phyloP scores from a whole-genome alignment of 1,140 invertebrate genomes.

The Mesaphorura yosii region DNA sequence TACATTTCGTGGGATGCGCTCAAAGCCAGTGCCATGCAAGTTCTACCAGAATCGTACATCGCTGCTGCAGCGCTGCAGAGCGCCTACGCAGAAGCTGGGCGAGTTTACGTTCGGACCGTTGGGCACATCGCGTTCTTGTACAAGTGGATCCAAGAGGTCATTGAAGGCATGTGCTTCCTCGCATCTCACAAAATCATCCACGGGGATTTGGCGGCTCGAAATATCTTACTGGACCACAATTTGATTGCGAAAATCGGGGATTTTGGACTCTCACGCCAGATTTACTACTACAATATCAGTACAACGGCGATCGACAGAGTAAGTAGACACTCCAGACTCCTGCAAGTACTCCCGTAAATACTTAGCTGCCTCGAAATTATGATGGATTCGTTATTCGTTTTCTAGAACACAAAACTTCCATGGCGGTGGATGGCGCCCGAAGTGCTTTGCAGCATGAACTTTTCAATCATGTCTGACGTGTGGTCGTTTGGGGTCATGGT shows the following conservation, averaged over 20 bases:
- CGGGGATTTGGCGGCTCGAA: conserved; percentile 15
- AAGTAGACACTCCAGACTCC: neutral
- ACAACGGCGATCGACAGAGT: neutral
- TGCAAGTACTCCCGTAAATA: neutral
- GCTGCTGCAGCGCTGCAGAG: no score
- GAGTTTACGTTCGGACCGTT: no score
- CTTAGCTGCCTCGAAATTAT: neutral
- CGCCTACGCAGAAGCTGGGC: no score
- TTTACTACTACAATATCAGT: neutral
- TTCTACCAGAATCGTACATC: no score
- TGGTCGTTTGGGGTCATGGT: conserved; percentile 49
- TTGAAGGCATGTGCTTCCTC: no score
- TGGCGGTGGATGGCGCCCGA: conserved; percentile 45
- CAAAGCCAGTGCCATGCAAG: no score
- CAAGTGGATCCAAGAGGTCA: no score
- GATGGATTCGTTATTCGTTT: neutral
- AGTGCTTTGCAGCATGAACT: conserved; percentile 35
- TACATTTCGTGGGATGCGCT: no score
- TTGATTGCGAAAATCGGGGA: conserved; percentile 13
- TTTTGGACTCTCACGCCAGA: conserved; percentile 2
- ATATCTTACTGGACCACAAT: conserved; percentile 6
- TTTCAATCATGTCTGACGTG: conserved; percentile 38
- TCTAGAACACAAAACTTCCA: conserved; percentile 34
- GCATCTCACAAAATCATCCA: no score
- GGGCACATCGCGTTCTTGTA: no score